A percentile compares a stretch with the other conserved stretches of the same genome.
phyloP scores from a whole-genome alignment of 2,113 vertebrate genomes.

The Grantiella picta region DNA sequence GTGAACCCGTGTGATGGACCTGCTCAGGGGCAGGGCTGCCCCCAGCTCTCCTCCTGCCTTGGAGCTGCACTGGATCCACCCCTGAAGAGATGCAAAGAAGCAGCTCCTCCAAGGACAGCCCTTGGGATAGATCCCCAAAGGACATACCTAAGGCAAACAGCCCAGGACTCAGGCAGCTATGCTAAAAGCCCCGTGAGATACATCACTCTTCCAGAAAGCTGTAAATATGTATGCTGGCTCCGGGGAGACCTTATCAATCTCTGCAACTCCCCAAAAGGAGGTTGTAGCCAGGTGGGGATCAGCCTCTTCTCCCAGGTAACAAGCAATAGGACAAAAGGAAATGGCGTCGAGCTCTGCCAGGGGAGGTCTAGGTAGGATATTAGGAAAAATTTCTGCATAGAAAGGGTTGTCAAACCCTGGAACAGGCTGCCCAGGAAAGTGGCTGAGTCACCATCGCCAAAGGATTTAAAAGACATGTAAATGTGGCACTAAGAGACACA shows the following conservation, averaged over 20 bases:
- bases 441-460: not conserved
- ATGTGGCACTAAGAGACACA: not conserved
- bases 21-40: not conserved
- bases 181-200: not conserved
- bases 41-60: not conserved
- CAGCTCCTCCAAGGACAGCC: not conserved
- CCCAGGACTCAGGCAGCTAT: not conserved
- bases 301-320: not conserved
- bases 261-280: not conserved
- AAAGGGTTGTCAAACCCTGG: not conserved
- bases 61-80: not conserved
- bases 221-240: not conserved
- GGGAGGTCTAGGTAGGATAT: not conserved
- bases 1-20: not conserved
- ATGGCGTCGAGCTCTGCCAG: not conserved
- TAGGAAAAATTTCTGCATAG: not conserved
- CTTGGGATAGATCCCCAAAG: not conserved
- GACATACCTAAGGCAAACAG: not conserved
- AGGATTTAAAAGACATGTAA: not conserved
- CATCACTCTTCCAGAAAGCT: not conserved
- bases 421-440: not conserved
- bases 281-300: not conserved
- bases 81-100: not conserved
- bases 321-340: not conserved
- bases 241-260: not conserved